These are phyloP conservation scores for Apostichopus californicus DNA, from an alignment of 35 echinoderm and acorn worm genomes.

Conservation along the genomic window DNA sequence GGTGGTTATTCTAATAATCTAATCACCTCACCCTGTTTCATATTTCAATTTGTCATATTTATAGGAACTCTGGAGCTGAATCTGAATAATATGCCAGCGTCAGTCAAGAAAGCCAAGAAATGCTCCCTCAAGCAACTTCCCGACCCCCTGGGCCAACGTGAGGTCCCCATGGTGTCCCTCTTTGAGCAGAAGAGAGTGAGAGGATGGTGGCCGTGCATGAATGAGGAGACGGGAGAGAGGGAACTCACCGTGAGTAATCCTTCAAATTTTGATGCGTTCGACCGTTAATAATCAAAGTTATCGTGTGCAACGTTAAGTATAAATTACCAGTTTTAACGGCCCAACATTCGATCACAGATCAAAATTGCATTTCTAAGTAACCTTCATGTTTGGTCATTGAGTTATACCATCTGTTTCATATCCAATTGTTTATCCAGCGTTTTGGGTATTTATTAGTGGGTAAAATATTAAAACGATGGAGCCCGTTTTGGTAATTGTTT, in stretches of 20 bases:
- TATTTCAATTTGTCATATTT: background rate
- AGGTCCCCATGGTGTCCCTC: slow-evolving; percentile 76
- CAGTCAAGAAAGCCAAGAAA: slow-evolving; percentile 79
- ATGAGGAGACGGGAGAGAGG: slow-evolving; percentile 86
- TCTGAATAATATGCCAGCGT: slow-evolving; percentile 87
- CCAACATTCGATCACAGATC: too few species aligned
- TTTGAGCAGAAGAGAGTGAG: slow-evolving; percentile 94
- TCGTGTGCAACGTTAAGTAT: too few species aligned
- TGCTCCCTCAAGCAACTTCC: slow-evolving; percentile 83
- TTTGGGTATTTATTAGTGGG: too few species aligned
- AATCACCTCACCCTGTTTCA: background rate
- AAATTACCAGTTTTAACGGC: too few species aligned
- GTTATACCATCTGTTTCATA: too few species aligned
- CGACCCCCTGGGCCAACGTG: slow-evolving; percentile 52
- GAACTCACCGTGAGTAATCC: slow-evolving; percentile 78
- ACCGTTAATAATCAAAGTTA: too few species aligned
- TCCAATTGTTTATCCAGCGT: too few species aligned
- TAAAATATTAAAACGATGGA: too few species aligned
- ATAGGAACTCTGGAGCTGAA: slow-evolving; percentile 92
- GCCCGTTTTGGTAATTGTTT: too few species aligned
- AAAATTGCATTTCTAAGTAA: too few species aligned
- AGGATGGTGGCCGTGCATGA: slow-evolving; percentile 95
- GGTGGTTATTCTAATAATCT: too few species aligned
- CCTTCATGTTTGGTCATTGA: too few species aligned
- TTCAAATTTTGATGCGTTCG: background rate